A percentile compares a stretch with the other conserved stretches of the same genome.
phyloP scores from a whole-genome alignment of 2,113 vertebrate species.

The Balaenoptera acutorostrata region DNA sequence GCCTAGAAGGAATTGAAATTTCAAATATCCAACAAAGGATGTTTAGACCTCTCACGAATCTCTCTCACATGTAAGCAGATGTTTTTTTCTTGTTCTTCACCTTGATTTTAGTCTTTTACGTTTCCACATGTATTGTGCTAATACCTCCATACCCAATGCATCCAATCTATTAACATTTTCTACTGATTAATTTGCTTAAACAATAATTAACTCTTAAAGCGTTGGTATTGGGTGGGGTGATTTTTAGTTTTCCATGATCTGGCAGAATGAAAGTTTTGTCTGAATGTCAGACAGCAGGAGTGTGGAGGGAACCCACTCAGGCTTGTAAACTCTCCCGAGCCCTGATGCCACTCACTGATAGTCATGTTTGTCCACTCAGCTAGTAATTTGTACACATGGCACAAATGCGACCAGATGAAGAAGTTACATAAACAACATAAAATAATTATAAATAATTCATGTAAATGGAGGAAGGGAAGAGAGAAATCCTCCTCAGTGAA shows the following conservation, averaged over 20 bases:
- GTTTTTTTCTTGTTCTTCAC: neutral
- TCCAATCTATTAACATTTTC: neutral
- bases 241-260: neutral
- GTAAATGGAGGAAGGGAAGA: neutral
- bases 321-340: neutral
- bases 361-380: neutral
- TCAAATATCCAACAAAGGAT: constrained; percentile 93
- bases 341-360: neutral
- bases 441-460: neutral
- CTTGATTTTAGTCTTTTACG: neutral
- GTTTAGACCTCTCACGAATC: constrained; percentile 91
- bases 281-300: neutral
- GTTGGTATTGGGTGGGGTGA: neutral
- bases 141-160: neutral
- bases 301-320: neutral
- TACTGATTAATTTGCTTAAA: neutral
- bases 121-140: neutral
- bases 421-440: neutral
- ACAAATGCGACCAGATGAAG: neutral
- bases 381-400: neutral
- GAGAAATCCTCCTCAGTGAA: neutral
- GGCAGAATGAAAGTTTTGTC: neutral
- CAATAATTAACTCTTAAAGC: neutral
- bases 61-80: constrained; percentile 95
- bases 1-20: constrained; percentile 96